Conservation (phyloP, 1,140 invertebrate species). For the Lasioglossum baleicum region DNA sequence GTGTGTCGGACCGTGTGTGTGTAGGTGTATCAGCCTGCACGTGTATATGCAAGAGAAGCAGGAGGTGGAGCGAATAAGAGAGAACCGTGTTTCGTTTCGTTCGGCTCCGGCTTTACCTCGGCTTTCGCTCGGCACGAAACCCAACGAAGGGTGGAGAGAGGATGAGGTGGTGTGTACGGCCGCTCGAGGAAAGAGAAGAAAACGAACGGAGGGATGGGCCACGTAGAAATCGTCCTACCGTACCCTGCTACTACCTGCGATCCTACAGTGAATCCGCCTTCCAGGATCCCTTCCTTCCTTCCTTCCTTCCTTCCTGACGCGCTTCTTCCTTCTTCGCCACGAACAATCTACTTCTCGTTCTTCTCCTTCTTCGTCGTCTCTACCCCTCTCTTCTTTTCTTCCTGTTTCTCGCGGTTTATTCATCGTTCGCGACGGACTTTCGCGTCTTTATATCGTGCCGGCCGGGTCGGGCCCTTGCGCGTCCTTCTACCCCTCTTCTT, state of each 20-base stretch:
- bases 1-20: conserved; percentile 1
- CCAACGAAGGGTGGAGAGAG: conserved; percentile 48
- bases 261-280: conserved; percentile 65
- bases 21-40: neutral
- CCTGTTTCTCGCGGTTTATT: neutral
- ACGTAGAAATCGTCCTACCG: conserved; percentile 65
- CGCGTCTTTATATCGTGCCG: too few relatives aligned
- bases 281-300: conserved; percentile 64
- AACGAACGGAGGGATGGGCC: conserved; percentile 61
- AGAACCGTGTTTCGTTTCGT: conserved; percentile 72
- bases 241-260: conserved; percentile 66
- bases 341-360: neutral
- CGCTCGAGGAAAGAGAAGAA: conserved; percentile 62
- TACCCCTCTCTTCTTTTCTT: neutral
- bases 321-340: conserved; percentile 53
- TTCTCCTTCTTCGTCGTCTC: neutral
- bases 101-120: conserved; percentile 67
- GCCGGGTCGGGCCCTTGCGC: too few relatives aligned
- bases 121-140: conserved; percentile 71
- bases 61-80: conserved; percentile 69
- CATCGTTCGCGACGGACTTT: neutral
- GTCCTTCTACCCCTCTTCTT: neutral
- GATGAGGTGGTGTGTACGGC: conserved; percentile 33
- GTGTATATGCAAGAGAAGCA: conserved; percentile 46
- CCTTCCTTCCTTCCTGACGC: conserved; percentile 59